A percentile compares a stretch with the other conserved stretches of the same genome.
Conservation (phyloP, 2,888 invertebrate species). For the Drosophila rellima region DNA sequence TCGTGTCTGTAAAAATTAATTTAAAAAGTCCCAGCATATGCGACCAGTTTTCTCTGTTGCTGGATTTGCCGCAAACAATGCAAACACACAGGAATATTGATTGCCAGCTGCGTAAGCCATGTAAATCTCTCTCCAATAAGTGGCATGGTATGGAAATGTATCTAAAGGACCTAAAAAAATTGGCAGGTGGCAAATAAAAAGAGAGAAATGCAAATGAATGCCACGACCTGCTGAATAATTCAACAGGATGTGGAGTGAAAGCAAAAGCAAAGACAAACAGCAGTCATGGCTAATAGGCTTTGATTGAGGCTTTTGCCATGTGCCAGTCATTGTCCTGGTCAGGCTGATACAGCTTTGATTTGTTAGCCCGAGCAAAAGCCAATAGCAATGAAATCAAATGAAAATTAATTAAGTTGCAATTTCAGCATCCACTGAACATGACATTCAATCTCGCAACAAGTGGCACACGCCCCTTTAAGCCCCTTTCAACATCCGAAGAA, state of each 20-base stretch:
- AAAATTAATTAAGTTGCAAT: conserved; percentile 12
- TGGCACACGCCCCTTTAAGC: not conserved
- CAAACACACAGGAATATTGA: conserved; percentile 37
- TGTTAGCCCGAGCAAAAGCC: conserved; percentile 37
- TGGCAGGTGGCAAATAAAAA: conserved; percentile 56
- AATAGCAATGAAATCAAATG: conserved; percentile 7
- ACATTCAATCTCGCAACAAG: conserved; percentile 35
- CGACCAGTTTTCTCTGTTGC: conserved; percentile 16
- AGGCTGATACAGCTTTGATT: conserved; percentile 51
- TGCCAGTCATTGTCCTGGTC: conserved; percentile 52
- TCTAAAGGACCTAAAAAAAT: conserved; percentile 1
- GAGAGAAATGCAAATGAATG: conserved; percentile 54
- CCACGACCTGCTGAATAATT: conserved; percentile 71
- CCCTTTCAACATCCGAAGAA: conserved; percentile 9
- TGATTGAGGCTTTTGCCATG: conserved; percentile 72
- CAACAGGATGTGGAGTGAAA: conserved; percentile 59
- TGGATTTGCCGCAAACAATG: conserved; percentile 27
- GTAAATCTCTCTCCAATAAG: conserved; percentile 62
- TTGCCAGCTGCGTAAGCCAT: conserved; percentile 45
- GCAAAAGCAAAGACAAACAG: conserved; percentile 51
- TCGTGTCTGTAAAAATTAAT: conserved; percentile 30
- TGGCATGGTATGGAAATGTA: conserved; percentile 59
- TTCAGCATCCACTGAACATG: conserved; percentile 8
- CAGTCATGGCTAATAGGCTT: conserved; percentile 62
- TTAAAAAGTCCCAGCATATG: conserved; percentile 44